Base-by-base conservation (phyloP, 2,888 invertebrate genomes). In the Alcis repandata region DNA sequence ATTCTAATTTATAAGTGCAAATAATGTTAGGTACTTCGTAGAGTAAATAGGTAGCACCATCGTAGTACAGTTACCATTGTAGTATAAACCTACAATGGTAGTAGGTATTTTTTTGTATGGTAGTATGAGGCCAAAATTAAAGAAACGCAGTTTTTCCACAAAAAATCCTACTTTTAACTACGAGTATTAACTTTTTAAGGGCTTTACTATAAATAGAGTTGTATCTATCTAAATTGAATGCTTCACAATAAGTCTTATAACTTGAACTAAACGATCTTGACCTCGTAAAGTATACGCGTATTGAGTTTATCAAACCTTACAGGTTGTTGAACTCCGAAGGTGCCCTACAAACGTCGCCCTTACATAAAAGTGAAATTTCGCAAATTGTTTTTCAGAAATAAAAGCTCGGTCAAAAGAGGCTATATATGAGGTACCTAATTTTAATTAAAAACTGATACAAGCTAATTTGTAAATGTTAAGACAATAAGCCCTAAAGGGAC, bases 291-390 rank as follows among this genome's bases (percentile, higher is more conserved):
- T 56, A 63, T 65, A 51, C n/a, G n/a, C n/a, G n/a, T 63, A 51
- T 54, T 33, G 58, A 67, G 69, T 68, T 67, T 70, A 69, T 67
- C 66, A 67, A 70, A 63, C 65, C 68, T 56, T 58, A 41, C 48
- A 53, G 68, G 57, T 59, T 64, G 56, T 69, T 69, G 72, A 73
- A 69, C 72, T 67, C 52, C 59, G 43, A 69, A 71, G 71, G 69
- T 71, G 72, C 66, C 71, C 69, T 69, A 67, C 51, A 68, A 67
- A 56, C 36, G 64, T 52, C 32, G 54, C 17, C 68, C 69, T 69
- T 65, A 62, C 54, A 63, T 64, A 69, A 73, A 73, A 71, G 71
- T 73, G 67, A 70, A 61, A 11, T 51, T 46, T 65, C 15, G 33
- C 56, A 41, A 49, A 56, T 41, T 40, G 48, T 48, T 61, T 45